A percentile compares a stretch with the other conserved stretches of the same genome.
These are phyloP conservation scores for Hippopotamyrus pictus DNA, from an alignment of 2,797 vertebrate genomes.

Conservation along the genomic window DNA sequence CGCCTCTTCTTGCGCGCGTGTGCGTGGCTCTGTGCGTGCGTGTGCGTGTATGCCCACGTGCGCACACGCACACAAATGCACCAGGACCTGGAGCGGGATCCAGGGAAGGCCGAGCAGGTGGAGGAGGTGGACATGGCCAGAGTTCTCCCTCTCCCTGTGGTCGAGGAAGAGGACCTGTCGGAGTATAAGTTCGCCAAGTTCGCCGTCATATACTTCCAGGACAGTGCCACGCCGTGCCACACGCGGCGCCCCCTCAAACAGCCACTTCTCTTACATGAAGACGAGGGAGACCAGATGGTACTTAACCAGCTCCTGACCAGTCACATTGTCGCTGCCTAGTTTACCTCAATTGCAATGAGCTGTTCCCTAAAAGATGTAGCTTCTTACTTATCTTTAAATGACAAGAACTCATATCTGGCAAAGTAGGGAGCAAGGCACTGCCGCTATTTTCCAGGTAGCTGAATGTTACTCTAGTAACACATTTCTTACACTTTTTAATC, in stretches of 20 bases:
- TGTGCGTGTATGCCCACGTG: neutral
- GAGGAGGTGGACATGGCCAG: slow-evolving; percentile 71
- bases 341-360: neutral
- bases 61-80: neutral
- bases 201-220: slow-evolving; percentile 86
- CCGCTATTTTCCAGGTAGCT: neutral
- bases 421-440: neutral
- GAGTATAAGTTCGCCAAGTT: slow-evolving; percentile 92
- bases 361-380: neutral
- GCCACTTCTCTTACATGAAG: slow-evolving; percentile 82
- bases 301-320: neutral
- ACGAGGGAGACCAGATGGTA: slow-evolving; percentile 91
- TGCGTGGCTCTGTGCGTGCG: neutral
- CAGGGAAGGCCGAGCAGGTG: slow-evolving; percentile 41
- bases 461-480: neutral
- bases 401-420: neutral
- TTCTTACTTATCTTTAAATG: neutral
- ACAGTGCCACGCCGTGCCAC: slow-evolving; percentile 76
- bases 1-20: neutral
- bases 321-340: neutral
- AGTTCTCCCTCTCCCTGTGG: slow-evolving; percentile 72
- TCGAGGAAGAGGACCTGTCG: slow-evolving; percentile 83
- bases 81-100: slow-evolving; percentile 74
- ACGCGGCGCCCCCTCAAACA: slow-evolving; percentile 79
- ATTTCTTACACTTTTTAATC: neutral